These are phyloP conservation scores for Zaprionus lineosus DNA, from an alignment of 2,888 invertebrate species.

Conservation along the genomic window DNA sequence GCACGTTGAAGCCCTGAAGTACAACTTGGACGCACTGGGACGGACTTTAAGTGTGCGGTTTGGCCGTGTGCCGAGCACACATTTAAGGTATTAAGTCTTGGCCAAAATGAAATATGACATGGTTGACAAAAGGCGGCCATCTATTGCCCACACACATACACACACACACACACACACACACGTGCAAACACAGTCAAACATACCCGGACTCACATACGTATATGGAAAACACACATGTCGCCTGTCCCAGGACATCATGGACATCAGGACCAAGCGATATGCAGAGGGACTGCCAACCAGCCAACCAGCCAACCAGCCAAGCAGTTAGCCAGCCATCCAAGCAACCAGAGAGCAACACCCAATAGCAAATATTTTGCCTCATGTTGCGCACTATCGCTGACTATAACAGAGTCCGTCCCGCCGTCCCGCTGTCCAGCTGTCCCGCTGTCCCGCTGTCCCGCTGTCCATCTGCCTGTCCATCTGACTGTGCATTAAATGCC, in stretches of 20 bases:
- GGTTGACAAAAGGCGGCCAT: slow-evolving; percentile 64
- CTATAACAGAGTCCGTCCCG: slow-evolving; percentile 6
- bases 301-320: too few relatives aligned
- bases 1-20: slow-evolving; percentile 45
- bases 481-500: slow-evolving; percentile 69
- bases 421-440: background rate
- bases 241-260: slow-evolving; percentile 15
- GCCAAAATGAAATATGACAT: slow-evolving; percentile 72
- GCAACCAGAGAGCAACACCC: slow-evolving; percentile 42
- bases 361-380: slow-evolving; percentile 52
- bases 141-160: slow-evolving; percentile 25
- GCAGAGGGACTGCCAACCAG: background rate
- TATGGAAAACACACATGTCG: slow-evolving; percentile 18
- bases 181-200: slow-evolving; percentile 3
- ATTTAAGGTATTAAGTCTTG: slow-evolving; percentile 70
- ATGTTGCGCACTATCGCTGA: slow-evolving; percentile 45
- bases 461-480: slow-evolving; percentile 24
- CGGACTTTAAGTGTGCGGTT: slow-evolving; percentile 53
- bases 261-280: background rate
- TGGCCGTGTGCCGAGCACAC: slow-evolving; percentile 23
- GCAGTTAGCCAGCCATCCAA: too few relatives aligned
- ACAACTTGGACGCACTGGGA: slow-evolving; percentile 62
- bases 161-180: slow-evolving; percentile 6
- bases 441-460: background rate
- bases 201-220: background rate